Evolutionary conservation across 1,140 invertebrate species (phyloP), one percentile per base, ranked within the genome.

Genomic region (Ditylenchus dipsaci): DNA sequence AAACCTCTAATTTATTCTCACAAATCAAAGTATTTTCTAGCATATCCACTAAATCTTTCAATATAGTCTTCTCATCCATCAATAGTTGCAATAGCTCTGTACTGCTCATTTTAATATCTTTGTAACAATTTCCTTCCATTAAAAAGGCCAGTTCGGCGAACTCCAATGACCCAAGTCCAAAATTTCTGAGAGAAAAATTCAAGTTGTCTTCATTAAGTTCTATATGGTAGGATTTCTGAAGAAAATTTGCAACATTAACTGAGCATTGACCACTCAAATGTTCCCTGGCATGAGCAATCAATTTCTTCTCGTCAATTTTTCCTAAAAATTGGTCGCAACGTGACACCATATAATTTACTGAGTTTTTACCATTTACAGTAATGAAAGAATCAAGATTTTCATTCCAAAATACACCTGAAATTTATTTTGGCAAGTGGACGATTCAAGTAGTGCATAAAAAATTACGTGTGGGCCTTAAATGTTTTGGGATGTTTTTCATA

Each of bases 151-250:
- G 15, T 49, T 68, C 67, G 21, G 58, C 67, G 27, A 59, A 59
- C 49, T 68, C 38, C 27, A 68, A 38, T 13, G 67, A 68, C 21
- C 67, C 61, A 53, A 68, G 49, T 27, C 67, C 67, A 45, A 68
- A 64, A 26, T 38, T 5, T 13, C 27, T 29, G n/a, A 68, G 23
- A 23, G 61, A 63, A 42, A 17, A 21, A 17, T 17, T 26, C 49
- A 53, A 26, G 3, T 53, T 53, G 23, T 53, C 49, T 21, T 53
- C 49, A 26, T 19, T 26, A 7, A 53, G n/a, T 53, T 26, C 23
- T 19, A 53, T 53, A 17, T 53, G 3, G 49, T 53, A 53, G 49
- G 49, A 19, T 19, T 53, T 53, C 15, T 17, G n/a, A 19, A 53
- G 49, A 53, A 53, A 53, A 8, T 3, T 53, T 53, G 49, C 15